A percentile compares a stretch with the other conserved stretches of the same genome.
Conservation (phyloP, 1,140 invertebrate genomes). For the Bemisia tabaci region DNA sequence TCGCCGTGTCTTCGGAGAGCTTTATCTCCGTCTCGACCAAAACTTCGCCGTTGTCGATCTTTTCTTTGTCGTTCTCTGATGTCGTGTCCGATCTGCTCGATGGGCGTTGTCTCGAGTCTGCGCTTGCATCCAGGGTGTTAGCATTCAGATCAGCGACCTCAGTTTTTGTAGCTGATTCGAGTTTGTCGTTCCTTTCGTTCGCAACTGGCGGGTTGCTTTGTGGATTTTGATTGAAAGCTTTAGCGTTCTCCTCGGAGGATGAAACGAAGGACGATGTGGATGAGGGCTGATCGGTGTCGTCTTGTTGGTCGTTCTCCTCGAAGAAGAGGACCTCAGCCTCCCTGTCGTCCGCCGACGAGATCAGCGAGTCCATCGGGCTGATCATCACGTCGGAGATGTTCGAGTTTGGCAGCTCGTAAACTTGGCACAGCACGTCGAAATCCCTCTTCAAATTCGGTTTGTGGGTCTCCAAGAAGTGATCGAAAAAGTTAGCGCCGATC, state of each 20-base stretch:
- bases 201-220: background rate
- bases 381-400: conserved; percentile 11
- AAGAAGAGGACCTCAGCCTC: conserved; percentile 4
- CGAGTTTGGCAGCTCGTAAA: conserved; percentile 31
- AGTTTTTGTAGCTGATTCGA: background rate
- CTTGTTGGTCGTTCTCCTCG: background rate
- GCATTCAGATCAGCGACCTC: background rate
- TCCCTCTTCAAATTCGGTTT: conserved; percentile 42
- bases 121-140: background rate
- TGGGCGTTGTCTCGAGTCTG: background rate
- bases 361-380: conserved; percentile 6
- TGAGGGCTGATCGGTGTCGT: conserved; percentile 1
- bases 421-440: conserved; percentile 49
- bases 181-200: background rate
- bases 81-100: background rate
- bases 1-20: conserved; percentile 55
- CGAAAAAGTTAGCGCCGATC: conserved; percentile 40
- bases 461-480: conserved; percentile 33
- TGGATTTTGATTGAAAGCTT: background rate
- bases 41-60: conserved; percentile 32
- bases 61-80: background rate
- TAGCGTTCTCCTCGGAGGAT: background rate
- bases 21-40: conserved; percentile 68
- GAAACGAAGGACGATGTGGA: background rate
- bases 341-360: conserved; percentile 12